These are phyloP conservation scores for Lepidonotus clava DNA, from an alignment of 2,888 invertebrate genomes.

Conservation along the genomic window DNA sequence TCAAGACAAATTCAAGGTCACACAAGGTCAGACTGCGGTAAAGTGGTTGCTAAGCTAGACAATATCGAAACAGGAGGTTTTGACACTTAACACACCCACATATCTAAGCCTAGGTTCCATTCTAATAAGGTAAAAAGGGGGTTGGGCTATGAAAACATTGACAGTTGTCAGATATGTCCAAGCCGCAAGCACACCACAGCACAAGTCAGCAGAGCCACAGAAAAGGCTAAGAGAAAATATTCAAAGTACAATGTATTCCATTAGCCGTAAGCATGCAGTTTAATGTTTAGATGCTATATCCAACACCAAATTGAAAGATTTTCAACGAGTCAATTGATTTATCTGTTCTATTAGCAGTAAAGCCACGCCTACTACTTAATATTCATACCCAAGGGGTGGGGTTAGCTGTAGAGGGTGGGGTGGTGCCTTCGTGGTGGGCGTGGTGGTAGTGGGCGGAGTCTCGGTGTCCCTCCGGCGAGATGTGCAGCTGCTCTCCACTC, in stretches of 20 bases:
- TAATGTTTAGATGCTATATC: background rate
- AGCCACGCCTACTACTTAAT: constrained; percentile 27
- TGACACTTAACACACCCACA: too few relatives aligned
- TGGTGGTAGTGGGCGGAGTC: constrained; percentile 1
- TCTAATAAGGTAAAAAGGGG: background rate
- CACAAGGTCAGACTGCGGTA: too few relatives aligned
- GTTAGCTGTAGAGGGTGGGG: constrained; percentile 20
- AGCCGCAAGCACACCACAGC: too few relatives aligned
- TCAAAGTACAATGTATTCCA: too few relatives aligned
- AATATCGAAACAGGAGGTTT: too few relatives aligned
- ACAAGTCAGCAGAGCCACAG: background rate
- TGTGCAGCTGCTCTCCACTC: constrained; percentile 6
- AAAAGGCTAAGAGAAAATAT: too few relatives aligned
- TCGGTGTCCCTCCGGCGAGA: background rate
- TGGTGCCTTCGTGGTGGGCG: background rate
- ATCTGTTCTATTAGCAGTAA: background rate
- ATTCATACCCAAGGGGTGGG: constrained; percentile 52
- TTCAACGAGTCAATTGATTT: background rate
- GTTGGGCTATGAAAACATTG: background rate
- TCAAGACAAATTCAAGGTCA: too few relatives aligned
- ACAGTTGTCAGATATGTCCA: too few relatives aligned
- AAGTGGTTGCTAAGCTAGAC: too few relatives aligned
- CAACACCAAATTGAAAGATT: background rate
- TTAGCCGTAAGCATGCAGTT: background rate
- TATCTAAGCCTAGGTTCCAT: too few relatives aligned